phyloP scores from a whole-genome alignment of 2,888 invertebrate species.

The Sisyra nigra region DNA sequence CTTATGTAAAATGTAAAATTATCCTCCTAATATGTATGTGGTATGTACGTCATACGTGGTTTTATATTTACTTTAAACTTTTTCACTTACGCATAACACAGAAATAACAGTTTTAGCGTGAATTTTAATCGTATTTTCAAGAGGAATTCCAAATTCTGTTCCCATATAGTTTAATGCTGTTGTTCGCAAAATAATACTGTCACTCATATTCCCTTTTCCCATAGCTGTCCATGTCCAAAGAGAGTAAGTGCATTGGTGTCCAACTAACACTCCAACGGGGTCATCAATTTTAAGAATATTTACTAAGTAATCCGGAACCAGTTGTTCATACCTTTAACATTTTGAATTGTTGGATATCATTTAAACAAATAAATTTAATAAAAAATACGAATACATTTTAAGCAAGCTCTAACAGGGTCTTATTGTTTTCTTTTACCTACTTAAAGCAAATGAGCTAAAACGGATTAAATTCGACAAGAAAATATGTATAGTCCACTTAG shows the following conservation, averaged over 20 bases:
- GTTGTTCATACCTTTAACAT: not conserved
- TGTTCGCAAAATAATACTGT: not conserved
- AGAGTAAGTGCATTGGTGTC: slow-evolving; percentile 1
- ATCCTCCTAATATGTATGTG: too few species aligned
- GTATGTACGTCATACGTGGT: too few species aligned
- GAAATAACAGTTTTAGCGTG: not conserved
- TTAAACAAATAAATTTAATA: slow-evolving; percentile 12
- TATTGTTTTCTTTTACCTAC: too few species aligned
- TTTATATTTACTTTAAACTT: too few species aligned
- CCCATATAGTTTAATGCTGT: not conserved
- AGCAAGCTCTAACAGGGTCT: too few species aligned
- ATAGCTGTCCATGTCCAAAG: slow-evolving; percentile 1
- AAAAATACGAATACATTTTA: too few species aligned
- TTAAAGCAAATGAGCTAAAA: too few species aligned
- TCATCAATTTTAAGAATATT: not conserved
- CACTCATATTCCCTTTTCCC: not conserved
- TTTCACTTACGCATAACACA: not conserved
- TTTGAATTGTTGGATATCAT: slow-evolving; percentile 8
- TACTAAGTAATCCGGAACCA: not conserved
- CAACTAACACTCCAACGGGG: not conserved
- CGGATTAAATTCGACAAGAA: too few species aligned
- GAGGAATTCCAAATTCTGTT: not conserved
- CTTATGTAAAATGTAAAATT: too few species aligned
- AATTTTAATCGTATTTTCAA: not conserved
- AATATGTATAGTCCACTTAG: too few species aligned